These are phyloP conservation scores for Nothobranchius kuhntae DNA, from an alignment of 2,113 vertebrate species.

Conservation along the genomic window DNA sequence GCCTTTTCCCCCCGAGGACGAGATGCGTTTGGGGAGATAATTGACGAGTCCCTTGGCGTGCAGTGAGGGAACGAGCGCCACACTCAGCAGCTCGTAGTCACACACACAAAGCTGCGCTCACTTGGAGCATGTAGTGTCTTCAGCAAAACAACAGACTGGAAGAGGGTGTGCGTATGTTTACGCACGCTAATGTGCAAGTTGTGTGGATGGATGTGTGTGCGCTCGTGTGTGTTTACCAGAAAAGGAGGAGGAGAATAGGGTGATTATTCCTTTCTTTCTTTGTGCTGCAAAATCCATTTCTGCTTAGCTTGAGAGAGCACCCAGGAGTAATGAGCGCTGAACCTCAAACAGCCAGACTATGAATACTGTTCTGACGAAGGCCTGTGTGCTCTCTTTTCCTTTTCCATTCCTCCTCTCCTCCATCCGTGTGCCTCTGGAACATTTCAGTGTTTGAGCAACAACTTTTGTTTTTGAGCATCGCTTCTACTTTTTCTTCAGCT, in stretches of 20 bases:
- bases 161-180: slow-evolving; percentile 37
- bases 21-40: slow-evolving; percentile 80
- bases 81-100: slow-evolving; percentile 66
- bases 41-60: slow-evolving; percentile 81
- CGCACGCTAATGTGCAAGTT: slow-evolving; percentile 2
- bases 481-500: slow-evolving; percentile 42
- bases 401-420: slow-evolving; percentile 44
- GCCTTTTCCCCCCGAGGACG: slow-evolving; percentile 75
- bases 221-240: slow-evolving; percentile 63
- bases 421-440: slow-evolving; percentile 56
- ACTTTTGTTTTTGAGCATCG: slow-evolving; percentile 66
- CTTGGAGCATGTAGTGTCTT: slow-evolving; percentile 45
- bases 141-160: slow-evolving; percentile 67
- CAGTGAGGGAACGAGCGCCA: slow-evolving; percentile 62
- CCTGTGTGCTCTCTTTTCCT: slow-evolving; percentile 47
- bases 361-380: slow-evolving; percentile 67
- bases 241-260: slow-evolving; percentile 63
- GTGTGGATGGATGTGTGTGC: slow-evolving; percentile 35
- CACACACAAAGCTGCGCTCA: slow-evolving; percentile 59
- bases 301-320: slow-evolving; percentile 71
- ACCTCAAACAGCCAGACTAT: slow-evolving; percentile 70
- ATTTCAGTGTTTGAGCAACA: slow-evolving; percentile 61
- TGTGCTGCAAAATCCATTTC: slow-evolving; percentile 73
- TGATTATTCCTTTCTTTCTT: slow-evolving; percentile 78
- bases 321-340: slow-evolving; percentile 76